A percentile compares a stretch with the other conserved stretches of the same genome.
Conservation (phyloP, 1,140 invertebrate genomes). For the Pachypsylla venusta region DNA sequence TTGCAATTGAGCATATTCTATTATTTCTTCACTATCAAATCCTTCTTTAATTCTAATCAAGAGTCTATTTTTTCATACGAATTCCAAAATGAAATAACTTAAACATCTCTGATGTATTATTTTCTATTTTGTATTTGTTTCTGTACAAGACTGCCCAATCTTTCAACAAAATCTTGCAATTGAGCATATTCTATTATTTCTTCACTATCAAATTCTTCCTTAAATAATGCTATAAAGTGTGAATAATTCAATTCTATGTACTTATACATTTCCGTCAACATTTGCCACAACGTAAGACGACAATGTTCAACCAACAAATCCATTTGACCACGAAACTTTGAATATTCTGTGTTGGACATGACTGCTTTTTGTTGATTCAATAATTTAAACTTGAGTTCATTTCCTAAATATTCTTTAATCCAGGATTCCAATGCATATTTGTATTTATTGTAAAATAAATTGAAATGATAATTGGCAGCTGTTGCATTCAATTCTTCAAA, state of each 20-base stretch:
- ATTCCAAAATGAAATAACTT: no score
- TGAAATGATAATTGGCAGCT: background rate
- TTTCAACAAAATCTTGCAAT: background rate
- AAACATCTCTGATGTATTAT: no score
- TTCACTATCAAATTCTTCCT: background rate
- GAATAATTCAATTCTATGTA: background rate
- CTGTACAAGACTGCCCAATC: background rate
- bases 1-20: background rate
- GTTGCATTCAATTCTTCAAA: background rate
- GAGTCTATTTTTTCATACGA: no score
- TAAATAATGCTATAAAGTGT: background rate
- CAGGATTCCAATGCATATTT: background rate
- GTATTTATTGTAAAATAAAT: background rate
- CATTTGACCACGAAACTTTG: background rate
- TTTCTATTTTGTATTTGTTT: background rate
- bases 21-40: background rate
- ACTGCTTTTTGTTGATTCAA: background rate
- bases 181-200: background rate
- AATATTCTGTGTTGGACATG: background rate
- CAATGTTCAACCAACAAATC: background rate
- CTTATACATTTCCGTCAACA: background rate
- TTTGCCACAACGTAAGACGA: background rate
- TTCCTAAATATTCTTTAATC: background rate
- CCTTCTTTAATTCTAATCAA: no score
- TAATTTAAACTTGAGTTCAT: slow-evolving; percentile 1